A percentile compares a stretch with the other conserved stretches of the same genome.
Conservation (phyloP, 2,888 invertebrate species). For the Drosophila eohydei region DNA sequence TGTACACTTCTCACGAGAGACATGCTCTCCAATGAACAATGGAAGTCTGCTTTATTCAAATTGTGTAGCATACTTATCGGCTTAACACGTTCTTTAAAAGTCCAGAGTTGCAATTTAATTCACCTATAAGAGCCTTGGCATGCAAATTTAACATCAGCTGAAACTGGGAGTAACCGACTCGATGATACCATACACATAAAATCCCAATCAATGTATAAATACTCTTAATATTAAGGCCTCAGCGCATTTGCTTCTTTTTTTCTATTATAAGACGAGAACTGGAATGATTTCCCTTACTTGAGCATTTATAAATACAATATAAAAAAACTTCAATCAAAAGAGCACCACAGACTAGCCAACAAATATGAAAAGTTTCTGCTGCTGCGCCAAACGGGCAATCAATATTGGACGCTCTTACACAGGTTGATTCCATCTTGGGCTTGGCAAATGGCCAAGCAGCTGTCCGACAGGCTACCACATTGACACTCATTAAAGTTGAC, state of each 20-base stretch:
- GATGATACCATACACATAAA: not conserved
- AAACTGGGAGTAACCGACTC: not conserved
- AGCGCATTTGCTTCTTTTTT: too few species aligned
- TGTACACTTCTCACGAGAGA: not conserved
- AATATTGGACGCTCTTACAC: slow-evolving; percentile 47
- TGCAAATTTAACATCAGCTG: slow-evolving; percentile 36
- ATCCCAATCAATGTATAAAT: too few species aligned
- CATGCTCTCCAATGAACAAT: not conserved
- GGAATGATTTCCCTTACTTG: too few species aligned
- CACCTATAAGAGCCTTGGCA: slow-evolving; percentile 22
- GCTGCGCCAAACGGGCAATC: slow-evolving; percentile 60
- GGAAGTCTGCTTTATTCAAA: not conserved
- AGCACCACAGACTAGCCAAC: slow-evolving; percentile 63
- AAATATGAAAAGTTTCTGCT: slow-evolving; percentile 74
- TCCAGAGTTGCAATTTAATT: slow-evolving; percentile 9
- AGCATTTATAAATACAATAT: not conserved
- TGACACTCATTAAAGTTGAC: slow-evolving; percentile 79
- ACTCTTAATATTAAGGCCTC: not conserved
- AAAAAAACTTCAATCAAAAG: not conserved
- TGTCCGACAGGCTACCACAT: slow-evolving; percentile 43
- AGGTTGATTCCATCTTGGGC: slow-evolving; percentile 12
- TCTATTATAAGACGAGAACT: too few species aligned
- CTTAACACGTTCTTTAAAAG: slow-evolving; percentile 18
- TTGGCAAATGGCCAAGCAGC: slow-evolving; percentile 35
- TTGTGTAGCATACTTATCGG: slow-evolving; percentile 36